Evolutionary conservation across 2,797 vertebrate genomes (phyloP).

Genomic region (Zonotrichia albicollis): DNA sequence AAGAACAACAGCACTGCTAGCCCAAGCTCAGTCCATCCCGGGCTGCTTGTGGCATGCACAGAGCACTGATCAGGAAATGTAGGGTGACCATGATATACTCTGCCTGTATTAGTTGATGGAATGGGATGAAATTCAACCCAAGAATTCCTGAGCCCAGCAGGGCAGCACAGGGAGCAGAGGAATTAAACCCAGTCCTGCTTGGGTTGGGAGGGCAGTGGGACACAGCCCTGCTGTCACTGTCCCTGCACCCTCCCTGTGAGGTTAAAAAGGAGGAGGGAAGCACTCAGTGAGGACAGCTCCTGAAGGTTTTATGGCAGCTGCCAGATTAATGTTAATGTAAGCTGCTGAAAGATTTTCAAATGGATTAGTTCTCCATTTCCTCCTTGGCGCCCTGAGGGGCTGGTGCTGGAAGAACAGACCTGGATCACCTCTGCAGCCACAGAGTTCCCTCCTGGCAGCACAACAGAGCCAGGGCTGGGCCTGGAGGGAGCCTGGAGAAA

Average conservation of each 20-base stretch:
- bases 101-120: neutral
- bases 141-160: neutral
- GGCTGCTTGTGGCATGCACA: neutral
- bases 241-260: fast-evolving
- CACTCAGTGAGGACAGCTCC: neutral
- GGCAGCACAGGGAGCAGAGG: neutral
- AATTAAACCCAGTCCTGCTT: neutral
- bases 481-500: neutral
- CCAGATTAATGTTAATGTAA: neutral
- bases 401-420: neutral
- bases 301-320: neutral
- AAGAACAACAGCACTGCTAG: neutral
- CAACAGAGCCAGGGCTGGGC: neutral
- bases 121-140: neutral
- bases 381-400: neutral
- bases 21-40: fast-evolving
- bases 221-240: neutral
- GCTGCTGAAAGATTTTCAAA: neutral
- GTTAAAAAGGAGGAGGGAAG: neutral
- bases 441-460: neutral
- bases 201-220: neutral
- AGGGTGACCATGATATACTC: neutral
- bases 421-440: neutral
- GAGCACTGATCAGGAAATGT: neutral
- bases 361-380: neutral